Base-by-base conservation (phyloP, 2,113 vertebrate species). In the Hyla sarda region DNA sequence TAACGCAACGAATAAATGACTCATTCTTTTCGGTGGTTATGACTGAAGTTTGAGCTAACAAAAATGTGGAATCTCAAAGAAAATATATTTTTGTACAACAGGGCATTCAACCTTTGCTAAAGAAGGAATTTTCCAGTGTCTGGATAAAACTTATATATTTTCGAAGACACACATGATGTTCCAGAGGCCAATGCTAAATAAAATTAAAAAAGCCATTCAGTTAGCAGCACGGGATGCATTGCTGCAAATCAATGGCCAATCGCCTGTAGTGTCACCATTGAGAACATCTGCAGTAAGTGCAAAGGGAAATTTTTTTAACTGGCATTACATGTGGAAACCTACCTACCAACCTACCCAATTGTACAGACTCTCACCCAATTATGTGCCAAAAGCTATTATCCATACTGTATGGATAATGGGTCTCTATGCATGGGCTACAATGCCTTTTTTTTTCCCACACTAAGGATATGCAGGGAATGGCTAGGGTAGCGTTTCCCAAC, bases 41-140 rank as follows among this genome's bases (percentile, higher is more conserved):
- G 82, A 76, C 72, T 62, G 14, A 76, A 48, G 71, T 84, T 75
- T 76, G 19, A 85, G 73, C 83, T 76, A 77, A 85, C 83, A 85
- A 48, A 76, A 67, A 77, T 78, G 73, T 52, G 78, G 73, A 52
- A 77, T 85, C 73, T 67, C 8, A 78, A 75, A 84, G 71, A 75
- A 84, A 76, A 84, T 76, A 75, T 75, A 76, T 60, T 45, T 84
- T 78, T 78, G 73, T 67, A 65, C 41, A 84, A 77, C 28, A 69
- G 73, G 73, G 37, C 74, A 77, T 77, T 85, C 83, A 78, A 67
- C 74, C 21, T 77, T 58, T 65, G 52, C 58, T 48, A 52, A 84
- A 58, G 25, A 37, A 69, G 74, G 74, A 77, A 67, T 78, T 67
- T 78, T 77, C 74, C 74, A 50, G 47, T 67, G 83, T 37, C 83